These are phyloP conservation scores for Neosalanx taihuensis DNA, from an alignment of 2,797 vertebrate genomes.

Conservation along the genomic window DNA sequence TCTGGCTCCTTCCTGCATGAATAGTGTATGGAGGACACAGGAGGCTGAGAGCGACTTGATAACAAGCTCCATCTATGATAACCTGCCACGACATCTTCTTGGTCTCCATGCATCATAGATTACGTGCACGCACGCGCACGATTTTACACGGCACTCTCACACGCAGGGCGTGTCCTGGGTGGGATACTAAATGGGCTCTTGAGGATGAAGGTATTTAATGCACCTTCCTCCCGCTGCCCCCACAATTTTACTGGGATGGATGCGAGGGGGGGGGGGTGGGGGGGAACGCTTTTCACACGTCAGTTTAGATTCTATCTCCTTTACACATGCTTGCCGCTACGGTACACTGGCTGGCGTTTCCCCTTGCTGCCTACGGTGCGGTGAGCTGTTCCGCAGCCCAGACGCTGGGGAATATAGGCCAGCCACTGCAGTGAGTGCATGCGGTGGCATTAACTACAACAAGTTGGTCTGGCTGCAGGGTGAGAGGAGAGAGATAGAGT, in stretches of 20 bases:
- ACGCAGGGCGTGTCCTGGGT: background rate
- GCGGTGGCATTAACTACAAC: no score
- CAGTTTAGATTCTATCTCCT: background rate
- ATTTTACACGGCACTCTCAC: background rate
- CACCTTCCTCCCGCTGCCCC: no score
- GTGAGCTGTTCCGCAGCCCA: no score
- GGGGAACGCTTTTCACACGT: background rate
- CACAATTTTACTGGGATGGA: no score
- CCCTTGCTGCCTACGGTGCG: no score
- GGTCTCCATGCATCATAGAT: constrained; percentile 38
- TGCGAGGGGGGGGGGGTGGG: no score
- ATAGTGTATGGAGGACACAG: background rate
- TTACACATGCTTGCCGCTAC: background rate
- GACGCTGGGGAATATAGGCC: no score
- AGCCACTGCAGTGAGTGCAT: no score
- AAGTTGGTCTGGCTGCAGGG: background rate
- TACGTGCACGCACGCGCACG: constrained; percentile 21
- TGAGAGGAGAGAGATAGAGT: no score
- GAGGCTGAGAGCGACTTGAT: background rate
- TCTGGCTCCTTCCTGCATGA: background rate
- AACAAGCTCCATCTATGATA: constrained; percentile 28
- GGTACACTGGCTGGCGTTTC: no score
- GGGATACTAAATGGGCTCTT: background rate
- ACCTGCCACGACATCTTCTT: constrained; percentile 45
- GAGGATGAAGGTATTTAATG: background rate